Conservation (phyloP, 2,888 invertebrate species). For the Lasioglossum oenotherae region DNA sequence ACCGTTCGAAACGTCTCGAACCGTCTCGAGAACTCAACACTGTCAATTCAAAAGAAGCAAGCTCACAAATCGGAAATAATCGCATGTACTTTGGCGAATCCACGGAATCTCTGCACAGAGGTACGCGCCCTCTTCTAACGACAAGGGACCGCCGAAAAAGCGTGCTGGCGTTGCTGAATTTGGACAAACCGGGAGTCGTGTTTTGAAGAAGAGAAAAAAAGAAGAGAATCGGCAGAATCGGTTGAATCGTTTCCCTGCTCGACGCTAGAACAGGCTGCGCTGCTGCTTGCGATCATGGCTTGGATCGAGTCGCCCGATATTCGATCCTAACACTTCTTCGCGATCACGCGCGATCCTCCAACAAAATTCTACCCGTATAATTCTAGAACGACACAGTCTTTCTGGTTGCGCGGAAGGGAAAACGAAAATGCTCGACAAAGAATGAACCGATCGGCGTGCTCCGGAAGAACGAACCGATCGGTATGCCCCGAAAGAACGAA, state of each 20-base stretch:
- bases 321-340: background rate
- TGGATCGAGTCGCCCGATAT: background rate
- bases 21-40: constrained; percentile 1
- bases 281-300: constrained; percentile 50
- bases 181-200: background rate
- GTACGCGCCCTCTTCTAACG: background rate
- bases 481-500: background rate
- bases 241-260: constrained; percentile 30
- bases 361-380: background rate
- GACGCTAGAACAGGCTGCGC: constrained; percentile 55
- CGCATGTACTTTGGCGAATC: constrained; percentile 19
- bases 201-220: constrained; percentile 7
- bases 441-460: constrained; percentile 10
- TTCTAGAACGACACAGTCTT: constrained; percentile 51
- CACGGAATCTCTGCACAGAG: constrained; percentile 28
- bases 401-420: background rate
- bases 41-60: background rate
- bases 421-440: background rate
- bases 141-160: constrained; percentile 33
- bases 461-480: background rate
- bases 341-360: background rate
- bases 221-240: constrained; percentile 21
- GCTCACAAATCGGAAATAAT: background rate
- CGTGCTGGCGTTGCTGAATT: constrained; percentile 26
- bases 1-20: constrained; percentile 16